Base-by-base conservation (phyloP, 2,888 invertebrate genomes). In the Catocala fraxini region DNA sequence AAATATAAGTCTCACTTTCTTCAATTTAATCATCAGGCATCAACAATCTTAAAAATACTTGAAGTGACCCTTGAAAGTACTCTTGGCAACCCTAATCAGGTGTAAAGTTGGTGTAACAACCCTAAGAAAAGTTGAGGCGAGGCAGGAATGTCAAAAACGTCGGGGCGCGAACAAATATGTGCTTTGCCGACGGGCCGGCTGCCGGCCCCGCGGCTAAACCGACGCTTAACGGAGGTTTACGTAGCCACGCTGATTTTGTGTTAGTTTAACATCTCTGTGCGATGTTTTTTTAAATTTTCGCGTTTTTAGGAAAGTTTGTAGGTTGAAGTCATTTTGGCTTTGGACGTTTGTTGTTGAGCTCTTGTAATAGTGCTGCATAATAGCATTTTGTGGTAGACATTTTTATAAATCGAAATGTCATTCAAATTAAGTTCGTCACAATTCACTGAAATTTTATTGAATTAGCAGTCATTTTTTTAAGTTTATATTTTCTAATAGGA, bases 81-180 rank as follows among this genome's bases (percentile, higher is more conserved):
- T 46, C 12, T 45, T 6, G 61, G 7, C 71, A 77, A 52, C 77
- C 81, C 81, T 82, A 70, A 60, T 68, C 58, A 76, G 70, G 74
- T 68, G 68, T 71, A 77, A 77, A 77, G 76, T 79, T 76, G 71
- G 81, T 65, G 85, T 76, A 77, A 79, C 91, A 93, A 73, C 93
- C 93, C 92, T 92, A 90, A 91, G 90, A 89, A 91, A 92, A 90
- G 89, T 89, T 89, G 86, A 86, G 86, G 90, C 83, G 84, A 86
- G 84, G 82, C 80, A 86, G 90, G 89, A 89, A 91, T 89, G 89
- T 91, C 90, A 92, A 92, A 93, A 93, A 91, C 87, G 90, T 82
- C 80, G 86, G 82, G 86, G 90, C 79, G 92, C 86, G 89, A 92
- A 91, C 92, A 93, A 93, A 93, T 92, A 93, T 92, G 92, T 93